Base-by-base conservation (phyloP, 2,888 invertebrate species). In the Lymantria monacha region DNA sequence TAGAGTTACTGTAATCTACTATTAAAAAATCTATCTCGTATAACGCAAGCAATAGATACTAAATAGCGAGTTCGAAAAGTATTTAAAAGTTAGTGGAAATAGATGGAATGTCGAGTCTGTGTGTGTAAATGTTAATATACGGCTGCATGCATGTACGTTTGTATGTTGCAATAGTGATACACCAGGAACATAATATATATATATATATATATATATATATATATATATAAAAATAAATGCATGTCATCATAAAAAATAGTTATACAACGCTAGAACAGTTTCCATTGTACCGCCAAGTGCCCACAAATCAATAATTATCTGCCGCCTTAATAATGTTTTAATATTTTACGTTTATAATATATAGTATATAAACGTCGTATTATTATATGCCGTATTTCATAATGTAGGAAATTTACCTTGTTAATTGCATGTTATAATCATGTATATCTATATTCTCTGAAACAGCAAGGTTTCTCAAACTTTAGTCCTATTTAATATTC, bases 271-370 rank as follows among this genome's bases (percentile, higher is more conserved):
- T 68, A 63, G 51, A 9, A 57, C 45, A 55, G 53, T 55, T 52
- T 48, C 46, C 40, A 49, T 48, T 49, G 46, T 49, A 51, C 56
- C 55, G 42, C 52, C n/a, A 63, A 61, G 53, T 64, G 64, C 61
- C 68, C 64, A 55, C 46, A 55, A 53, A 46, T 58, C 54, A 51
- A 54, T 56, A 49, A 49, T 50, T 58, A 46, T 61, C 57, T 51
- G 48, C 57, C 40, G 44, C 56, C 40, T 47, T 48, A 57, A 50
- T 33, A 49, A 57, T 51, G 22, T 40, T 9, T 36, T 22, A 22
- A 22, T 22, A 22, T 22, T 5, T 22, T 22, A 22, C 22, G 22
- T 22, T 22, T 22, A 22, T 22, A 3, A 22, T 22, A 22, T 22
- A 22, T 22, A 22, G 22, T 22, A 22, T 36, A 36, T 11, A 41